Base-by-base conservation (phyloP, 2,888 invertebrate genomes). In the Ennomos quercinarius region DNA sequence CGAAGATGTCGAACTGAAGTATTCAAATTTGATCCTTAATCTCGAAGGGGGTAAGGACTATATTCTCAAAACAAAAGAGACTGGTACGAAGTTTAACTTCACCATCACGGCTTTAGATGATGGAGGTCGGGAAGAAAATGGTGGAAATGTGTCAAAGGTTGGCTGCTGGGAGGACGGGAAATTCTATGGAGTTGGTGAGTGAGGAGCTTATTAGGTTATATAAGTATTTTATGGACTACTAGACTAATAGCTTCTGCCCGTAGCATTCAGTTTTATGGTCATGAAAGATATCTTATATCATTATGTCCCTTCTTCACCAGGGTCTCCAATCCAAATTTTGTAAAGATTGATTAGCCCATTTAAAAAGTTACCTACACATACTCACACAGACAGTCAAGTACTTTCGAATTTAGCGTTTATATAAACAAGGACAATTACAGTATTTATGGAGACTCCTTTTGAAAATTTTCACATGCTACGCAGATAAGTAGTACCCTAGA, bases 21-120 rank as follows among this genome's bases (percentile, higher is more conserved):
- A 87, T 64, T 77, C 84, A 0, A 91, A 91, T 64, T 57, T 92
- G n/a, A 87, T 93, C 45, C 68, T 87, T 0, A 89, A 92, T 59
- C 73, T 93, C 9, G 81, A 87, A 70, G 88, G 89, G 13, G 93
- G 92, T 6, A 87, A 77, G 58, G 86, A 93, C 63, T 93, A 93
- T 61, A 80, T 93, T 46, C 63, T 93, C 40, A 91, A 92, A 72
- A 91, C 92, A 0, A 90, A 81, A 63, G 91, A 93, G 71, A 92
- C 93, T 0, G 91, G 86, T 2, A 92, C 89, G 0, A 91, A 87
- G 64, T 93, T 92, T 41, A 90, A 91, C 68, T 91, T 93, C 44
- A 91, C 91, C 0, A 87, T 91, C 54, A 91, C 90, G 0, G 62
- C 87, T 1, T 67, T 80, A 9, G 83, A 84, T 62, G 57, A 51